Evolutionary conservation across 2,888 invertebrate species (phyloP), one percentile per base, ranked within the genome.

Genomic region (Dromius quadrimaculatus): DNA sequence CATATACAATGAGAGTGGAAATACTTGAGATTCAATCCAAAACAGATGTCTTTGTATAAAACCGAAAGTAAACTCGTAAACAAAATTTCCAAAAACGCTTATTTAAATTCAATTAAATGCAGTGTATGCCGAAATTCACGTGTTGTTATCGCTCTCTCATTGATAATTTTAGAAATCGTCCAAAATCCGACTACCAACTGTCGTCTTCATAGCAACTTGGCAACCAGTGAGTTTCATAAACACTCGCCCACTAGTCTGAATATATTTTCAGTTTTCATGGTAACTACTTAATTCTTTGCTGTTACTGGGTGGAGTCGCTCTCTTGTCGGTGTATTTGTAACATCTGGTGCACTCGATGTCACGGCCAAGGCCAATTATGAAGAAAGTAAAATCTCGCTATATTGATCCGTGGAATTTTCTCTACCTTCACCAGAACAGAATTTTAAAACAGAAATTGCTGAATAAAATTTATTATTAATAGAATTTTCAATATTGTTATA

Each of bases 371-470:
- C 19, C 47, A 47, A 11, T 20, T 47, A 47, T 47, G 13, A 47
- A 47, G 47, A 47, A 47, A 47, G 47, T 47, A 47, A 47, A 47
- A 47, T 23, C 23, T 11, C 20, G 22, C 8, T 2, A n/a, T 47
- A 47, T 47, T 47, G 47, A 47, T 47, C 23, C 11, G 20, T 47
- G 47, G 47, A 47, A 47, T n/a, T 47, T 47, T 47, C n/a, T n/a
- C 47, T 47, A 47, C 47, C 47, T 47, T 23, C 22, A 20, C 4
- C 11, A 11, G 36, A 2, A 47, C n/a, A 47, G 2, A 2, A 20
- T 22, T 47, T 20, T 47, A 47, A n/a, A n/a, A n/a, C n/a, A n/a
- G n/a, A n/a, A n/a, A n/a, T n/a, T n/a, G n/a, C n/a, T n/a, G n/a
- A n/a, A n/a, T n/a, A n/a, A n/a, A n/a, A n/a, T n/a, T n/a, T n/a